Evolutionary conservation across 2,888 invertebrate genomes (phyloP).

Genomic region (Zaprionus obscuricornis): DNA sequence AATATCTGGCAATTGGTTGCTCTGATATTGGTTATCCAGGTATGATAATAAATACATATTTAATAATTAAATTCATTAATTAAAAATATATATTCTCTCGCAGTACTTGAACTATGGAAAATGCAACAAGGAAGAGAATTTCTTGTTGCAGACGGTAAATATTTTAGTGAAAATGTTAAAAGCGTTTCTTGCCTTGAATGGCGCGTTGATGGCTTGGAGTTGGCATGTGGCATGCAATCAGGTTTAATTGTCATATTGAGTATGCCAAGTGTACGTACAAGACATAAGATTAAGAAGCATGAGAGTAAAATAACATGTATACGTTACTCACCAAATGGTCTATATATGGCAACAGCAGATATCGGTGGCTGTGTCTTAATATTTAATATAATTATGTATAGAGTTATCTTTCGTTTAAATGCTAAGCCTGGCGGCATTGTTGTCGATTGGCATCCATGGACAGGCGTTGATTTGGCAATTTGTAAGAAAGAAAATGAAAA

Average conservation of each 20-base stretch:
- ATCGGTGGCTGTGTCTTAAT: constrained; percentile 72
- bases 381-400: constrained; percentile 63
- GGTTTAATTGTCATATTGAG: constrained; percentile 71
- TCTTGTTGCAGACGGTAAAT: constrained; percentile 69
- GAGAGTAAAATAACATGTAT: constrained; percentile 63
- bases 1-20: no score
- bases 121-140: constrained; percentile 60
- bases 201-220: constrained; percentile 61
- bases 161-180: constrained; percentile 47
- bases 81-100: background rate
- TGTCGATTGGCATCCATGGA: constrained; percentile 84
- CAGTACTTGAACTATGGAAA: constrained; percentile 81
- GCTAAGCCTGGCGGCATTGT: constrained; percentile 60
- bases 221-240: constrained; percentile 77
- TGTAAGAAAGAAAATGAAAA: constrained; percentile 75
- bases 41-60: no score
- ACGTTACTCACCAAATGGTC: constrained; percentile 76
- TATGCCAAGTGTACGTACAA: constrained; percentile 46
- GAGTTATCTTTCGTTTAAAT: constrained; percentile 56
- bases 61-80: no score
- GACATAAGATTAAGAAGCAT: constrained; percentile 59
- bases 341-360: constrained; percentile 80
- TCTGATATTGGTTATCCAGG: no score
- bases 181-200: constrained; percentile 79
- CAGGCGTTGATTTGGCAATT: constrained; percentile 81